phyloP scores from a whole-genome alignment of 2,888 invertebrate species.

The Tolmerus cingulatus region DNA sequence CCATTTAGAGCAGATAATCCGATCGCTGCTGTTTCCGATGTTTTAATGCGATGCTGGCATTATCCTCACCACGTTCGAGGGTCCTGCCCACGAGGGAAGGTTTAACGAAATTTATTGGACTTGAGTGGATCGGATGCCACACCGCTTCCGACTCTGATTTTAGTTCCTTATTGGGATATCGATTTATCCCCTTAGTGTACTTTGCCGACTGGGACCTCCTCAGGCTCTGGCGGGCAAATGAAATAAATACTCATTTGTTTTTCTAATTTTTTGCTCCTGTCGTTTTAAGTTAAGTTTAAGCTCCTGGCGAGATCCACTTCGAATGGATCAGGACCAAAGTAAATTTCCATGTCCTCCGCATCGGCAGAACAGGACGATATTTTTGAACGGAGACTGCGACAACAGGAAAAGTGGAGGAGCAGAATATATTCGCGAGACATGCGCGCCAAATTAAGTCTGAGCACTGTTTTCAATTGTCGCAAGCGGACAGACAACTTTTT shows the following conservation, averaged over 20 bases:
- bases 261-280: background rate
- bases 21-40: background rate
- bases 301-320: background rate
- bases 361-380: background rate
- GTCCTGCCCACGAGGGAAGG: background rate
- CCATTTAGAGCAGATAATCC: background rate
- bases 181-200: background rate
- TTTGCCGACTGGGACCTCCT: background rate
- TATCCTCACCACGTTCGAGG: slow-evolving; percentile 4
- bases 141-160: slow-evolving; percentile 29
- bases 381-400: background rate
- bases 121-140: slow-evolving; percentile 21
- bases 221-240: background rate
- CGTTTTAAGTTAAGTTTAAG: slow-evolving; percentile 29
- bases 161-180: slow-evolving; percentile 27
- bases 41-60: slow-evolving; percentile 8
- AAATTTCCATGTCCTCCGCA: slow-evolving; percentile 17
- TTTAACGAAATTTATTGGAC: slow-evolving; percentile 22
- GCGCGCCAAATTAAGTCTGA: slow-evolving; percentile 9
- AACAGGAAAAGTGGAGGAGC: background rate
- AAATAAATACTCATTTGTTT: slow-evolving; percentile 39
- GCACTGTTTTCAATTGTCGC: background rate
- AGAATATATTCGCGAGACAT: background rate
- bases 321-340: background rate
- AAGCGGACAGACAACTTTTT: slow-evolving; percentile 30